Evolutionary conservation across 2,797 vertebrate species (phyloP).

Genomic region (Parotocinclus haroldoi): DNA sequence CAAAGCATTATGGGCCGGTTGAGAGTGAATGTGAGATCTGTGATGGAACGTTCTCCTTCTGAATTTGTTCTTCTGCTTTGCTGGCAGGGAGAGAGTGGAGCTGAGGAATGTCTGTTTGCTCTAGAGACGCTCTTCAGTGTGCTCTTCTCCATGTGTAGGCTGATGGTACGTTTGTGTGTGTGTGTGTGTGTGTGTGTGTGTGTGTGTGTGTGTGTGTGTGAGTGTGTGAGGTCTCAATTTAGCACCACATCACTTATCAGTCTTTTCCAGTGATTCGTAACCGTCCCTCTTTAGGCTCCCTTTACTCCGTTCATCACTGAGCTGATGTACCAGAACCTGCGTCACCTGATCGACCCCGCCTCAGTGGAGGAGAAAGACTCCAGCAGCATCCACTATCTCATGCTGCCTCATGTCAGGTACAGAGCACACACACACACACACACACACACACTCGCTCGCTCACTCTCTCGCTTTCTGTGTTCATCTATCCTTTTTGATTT

Average conservation of each 20-base stretch:
- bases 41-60: too few relatives aligned
- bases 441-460: too few relatives aligned
- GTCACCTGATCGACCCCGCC: conserved; percentile 81
- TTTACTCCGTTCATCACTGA: conserved; percentile 98
- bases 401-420: conserved; percentile 91
- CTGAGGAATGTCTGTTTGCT: conserved; percentile 86
- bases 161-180: conserved; percentile 84
- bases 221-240: too few relatives aligned
- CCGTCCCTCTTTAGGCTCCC: conserved; percentile 77
- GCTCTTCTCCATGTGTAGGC: conserved; percentile 91
- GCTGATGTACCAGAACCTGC: conserved; percentile 96
- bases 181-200: too few relatives aligned
- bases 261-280: not conserved
- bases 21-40: too few relatives aligned
- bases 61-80: too few relatives aligned
- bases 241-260: too few relatives aligned
- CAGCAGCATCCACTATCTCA: conserved; percentile 95
- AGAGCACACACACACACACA: conserved; percentile 4
- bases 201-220: too few relatives aligned
- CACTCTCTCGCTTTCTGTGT: too few relatives aligned
- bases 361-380: conserved; percentile 86
- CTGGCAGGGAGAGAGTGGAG: conserved; percentile 86
- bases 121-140: conserved; percentile 95
- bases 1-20: too few relatives aligned
- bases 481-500: too few relatives aligned